These are phyloP conservation scores for Epinephelus moara DNA, from an alignment of 2,113 vertebrate species.

Conservation along the genomic window DNA sequence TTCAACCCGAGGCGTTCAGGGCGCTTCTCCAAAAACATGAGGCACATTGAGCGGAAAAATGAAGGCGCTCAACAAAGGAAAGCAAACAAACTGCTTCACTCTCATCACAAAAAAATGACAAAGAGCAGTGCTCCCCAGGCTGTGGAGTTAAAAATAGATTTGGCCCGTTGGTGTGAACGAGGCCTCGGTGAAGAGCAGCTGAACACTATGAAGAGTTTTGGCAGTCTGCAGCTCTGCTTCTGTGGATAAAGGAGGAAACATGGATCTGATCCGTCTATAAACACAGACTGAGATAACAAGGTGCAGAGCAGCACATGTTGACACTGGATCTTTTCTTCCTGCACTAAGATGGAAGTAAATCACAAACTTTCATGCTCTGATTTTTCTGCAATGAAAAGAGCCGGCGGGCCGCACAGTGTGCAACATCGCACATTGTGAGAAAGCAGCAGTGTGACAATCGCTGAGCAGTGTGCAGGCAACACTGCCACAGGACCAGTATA, in stretches of 20 bases:
- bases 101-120: no score
- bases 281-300: slow-evolving; percentile 18
- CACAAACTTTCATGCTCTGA: slow-evolving; percentile 26
- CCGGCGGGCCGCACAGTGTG: slow-evolving; percentile 1
- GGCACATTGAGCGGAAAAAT: no score
- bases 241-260: not conserved
- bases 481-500: slow-evolving; percentile 29
- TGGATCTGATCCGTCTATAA: not conserved
- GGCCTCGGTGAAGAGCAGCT: not conserved
- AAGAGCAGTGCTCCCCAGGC: no score
- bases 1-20: no score
- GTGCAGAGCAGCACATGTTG: not conserved
- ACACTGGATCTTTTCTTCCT: slow-evolving; percentile 10
- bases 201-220: not conserved
- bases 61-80: no score
- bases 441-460: slow-evolving; percentile 55
- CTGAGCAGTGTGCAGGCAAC: slow-evolving; percentile 28
- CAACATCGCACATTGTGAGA: slow-evolving; percentile 15
- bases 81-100: no score
- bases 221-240: not conserved
- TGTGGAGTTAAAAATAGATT: no score
- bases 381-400: slow-evolving; percentile 35
- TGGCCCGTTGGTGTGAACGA: no score
- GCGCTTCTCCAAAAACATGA: no score
- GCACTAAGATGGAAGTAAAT: not conserved